These are phyloP conservation scores for Dolichotis patagonum DNA, from an alignment of 2,113 vertebrate species.

Conservation along the genomic window DNA sequence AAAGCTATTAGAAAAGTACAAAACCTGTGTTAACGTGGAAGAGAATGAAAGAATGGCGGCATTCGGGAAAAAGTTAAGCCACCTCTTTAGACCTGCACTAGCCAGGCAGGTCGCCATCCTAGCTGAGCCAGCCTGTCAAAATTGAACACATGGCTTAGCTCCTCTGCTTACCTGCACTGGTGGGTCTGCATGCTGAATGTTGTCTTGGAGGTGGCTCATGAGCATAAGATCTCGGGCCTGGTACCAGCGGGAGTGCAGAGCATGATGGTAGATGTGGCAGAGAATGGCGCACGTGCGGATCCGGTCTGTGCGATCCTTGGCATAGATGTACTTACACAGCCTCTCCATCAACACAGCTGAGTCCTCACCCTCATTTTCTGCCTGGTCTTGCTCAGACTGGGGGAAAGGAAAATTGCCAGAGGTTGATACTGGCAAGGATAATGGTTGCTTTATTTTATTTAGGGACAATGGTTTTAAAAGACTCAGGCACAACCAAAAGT, in stretches of 20 bases:
- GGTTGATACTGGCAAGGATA: background rate
- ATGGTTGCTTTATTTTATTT: background rate
- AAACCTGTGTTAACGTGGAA: background rate
- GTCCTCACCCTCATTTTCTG: slow-evolving; percentile 93
- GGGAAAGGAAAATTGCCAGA: too few relatives aligned
- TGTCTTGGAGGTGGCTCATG: slow-evolving; percentile 96
- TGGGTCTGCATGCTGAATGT: slow-evolving; percentile 95
- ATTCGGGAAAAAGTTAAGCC: background rate
- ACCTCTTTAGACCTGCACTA: background rate
- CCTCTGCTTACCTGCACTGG: slow-evolving; percentile 91
- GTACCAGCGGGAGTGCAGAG: slow-evolving; percentile 95
- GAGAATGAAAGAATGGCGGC: background rate
- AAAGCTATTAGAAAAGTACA: background rate
- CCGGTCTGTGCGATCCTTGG: slow-evolving; percentile 94
- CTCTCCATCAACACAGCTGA: slow-evolving; percentile 93
- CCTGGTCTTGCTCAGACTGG: slow-evolving; percentile 94
- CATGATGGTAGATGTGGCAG: slow-evolving; percentile 96
- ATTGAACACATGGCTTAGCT: background rate
- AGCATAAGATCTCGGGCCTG: slow-evolving; percentile 96
- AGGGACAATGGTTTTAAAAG: background rate
- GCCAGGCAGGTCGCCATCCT: background rate
- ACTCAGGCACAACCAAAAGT: background rate
- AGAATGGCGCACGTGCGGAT: slow-evolving; percentile 96
- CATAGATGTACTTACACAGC: slow-evolving; percentile 94
- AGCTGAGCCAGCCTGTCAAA: background rate